A percentile compares a stretch with the other conserved stretches of the same genome.
phyloP scores from a whole-genome alignment of 2,797 vertebrate species.

The Vespertilio murinus region DNA sequence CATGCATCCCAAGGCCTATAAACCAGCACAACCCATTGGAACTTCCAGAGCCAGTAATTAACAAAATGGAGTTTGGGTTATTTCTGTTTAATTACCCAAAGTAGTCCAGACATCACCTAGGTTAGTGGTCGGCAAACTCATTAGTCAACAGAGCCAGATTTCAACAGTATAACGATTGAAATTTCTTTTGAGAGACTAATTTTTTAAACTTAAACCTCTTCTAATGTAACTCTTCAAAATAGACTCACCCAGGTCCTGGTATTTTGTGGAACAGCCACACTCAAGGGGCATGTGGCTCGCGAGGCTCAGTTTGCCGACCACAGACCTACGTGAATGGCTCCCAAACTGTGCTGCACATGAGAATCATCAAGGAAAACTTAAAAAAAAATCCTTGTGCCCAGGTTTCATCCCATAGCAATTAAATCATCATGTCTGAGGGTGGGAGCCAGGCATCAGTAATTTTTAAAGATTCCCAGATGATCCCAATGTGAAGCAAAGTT shows the following conservation, averaged over 20 bases:
- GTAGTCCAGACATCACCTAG: background rate
- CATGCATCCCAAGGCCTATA: background rate
- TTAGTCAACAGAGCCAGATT: too few species aligned
- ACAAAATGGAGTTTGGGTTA: background rate
- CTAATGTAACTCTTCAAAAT: too few species aligned
- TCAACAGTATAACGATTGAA: too few species aligned
- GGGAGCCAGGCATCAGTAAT: background rate
- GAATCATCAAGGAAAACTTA: background rate
- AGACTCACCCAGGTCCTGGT: too few species aligned
- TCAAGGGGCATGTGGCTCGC: too few species aligned
- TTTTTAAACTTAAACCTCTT: too few species aligned
- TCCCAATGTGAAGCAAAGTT: background rate
- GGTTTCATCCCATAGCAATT: background rate
- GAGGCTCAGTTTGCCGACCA: too few species aligned
- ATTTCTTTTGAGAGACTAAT: too few species aligned
- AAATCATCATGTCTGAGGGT: background rate
- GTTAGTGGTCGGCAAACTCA: too few species aligned
- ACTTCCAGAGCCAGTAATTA: background rate
- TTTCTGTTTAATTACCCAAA: background rate
- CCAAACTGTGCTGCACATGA: background rate
- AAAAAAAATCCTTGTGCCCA: background rate
- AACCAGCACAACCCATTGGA: background rate
- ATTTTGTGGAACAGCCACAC: too few species aligned
- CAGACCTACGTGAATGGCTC: background rate
- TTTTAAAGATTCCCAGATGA: constrained; percentile 29